phyloP scores from a whole-genome alignment of 23 tunicate genomes.

The Corella eumyota region DNA sequence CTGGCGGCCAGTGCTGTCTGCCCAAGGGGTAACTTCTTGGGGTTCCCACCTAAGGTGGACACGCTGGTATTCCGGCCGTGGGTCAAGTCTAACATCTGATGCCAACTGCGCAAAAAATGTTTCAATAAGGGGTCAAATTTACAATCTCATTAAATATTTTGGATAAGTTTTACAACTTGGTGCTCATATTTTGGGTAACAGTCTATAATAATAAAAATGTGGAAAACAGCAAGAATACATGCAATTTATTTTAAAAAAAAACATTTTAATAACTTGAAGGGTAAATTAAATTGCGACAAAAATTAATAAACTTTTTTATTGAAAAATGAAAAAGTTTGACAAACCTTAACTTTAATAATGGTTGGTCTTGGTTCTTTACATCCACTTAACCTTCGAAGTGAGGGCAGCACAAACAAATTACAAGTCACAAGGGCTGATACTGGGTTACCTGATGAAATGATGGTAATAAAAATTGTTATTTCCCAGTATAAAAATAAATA shows the following conservation, averaged over 20 bases:
- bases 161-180: too few relatives aligned
- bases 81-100: constrained; percentile 54
- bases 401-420: constrained; percentile 71
- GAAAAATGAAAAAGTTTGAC: not conserved
- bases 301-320: not conserved
- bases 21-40: constrained; percentile 59
- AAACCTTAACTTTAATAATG: constrained; percentile 59
- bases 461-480: too few relatives aligned
- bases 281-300: not conserved
- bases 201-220: not conserved
- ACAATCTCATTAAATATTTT: not conserved
- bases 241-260: too few relatives aligned
- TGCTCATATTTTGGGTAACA: not conserved
- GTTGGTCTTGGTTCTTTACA: constrained; percentile 52
- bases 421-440: constrained; percentile 90
- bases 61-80: constrained; percentile 88
- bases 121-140: not conserved
- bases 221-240: not conserved
- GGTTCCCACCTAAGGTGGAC: constrained; percentile 71
- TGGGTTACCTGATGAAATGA: constrained; percentile 82
- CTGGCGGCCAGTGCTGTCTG: constrained; percentile 83
- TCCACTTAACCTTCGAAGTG: constrained; percentile 72
- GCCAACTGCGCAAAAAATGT: constrained; percentile 29
- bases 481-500: too few relatives aligned
- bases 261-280: constrained; percentile 6